Evolutionary conservation across 2,797 vertebrate species (phyloP), one percentile per base, ranked within the genome.

Genomic region (Poecilia gillii): DNA sequence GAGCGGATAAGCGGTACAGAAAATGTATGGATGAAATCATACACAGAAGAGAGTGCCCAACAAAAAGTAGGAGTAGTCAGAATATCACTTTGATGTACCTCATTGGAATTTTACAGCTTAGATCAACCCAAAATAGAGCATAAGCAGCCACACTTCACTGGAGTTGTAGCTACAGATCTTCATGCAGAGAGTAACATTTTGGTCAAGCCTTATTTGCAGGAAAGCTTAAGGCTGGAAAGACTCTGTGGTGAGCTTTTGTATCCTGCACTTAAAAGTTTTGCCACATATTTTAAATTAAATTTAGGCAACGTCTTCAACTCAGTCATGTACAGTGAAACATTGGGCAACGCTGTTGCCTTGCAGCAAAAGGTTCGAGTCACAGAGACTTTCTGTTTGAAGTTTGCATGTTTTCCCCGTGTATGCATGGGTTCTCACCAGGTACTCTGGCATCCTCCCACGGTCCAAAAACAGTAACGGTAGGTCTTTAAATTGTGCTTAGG

Each of bases 221-320:
- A 43, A 49, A 41, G 81, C 79, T 77, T 57, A 72, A 23, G 49
- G 46, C 73, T 47, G 68, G 6, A 66, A 25, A 12, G n/a, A 33
- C 82, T 46, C 33, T 28, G 78, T 73, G n/a, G 45, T 12, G 2
- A 70, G 76, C 41, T 77, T 53, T 75, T 0, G 28, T 72, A 57
- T 57, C n/a, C 9, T 57, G 25, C 11, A 14, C n/a, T 57, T 57
- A 13, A 57, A 57, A 57, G 3, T 28, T 57, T 57, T 57, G 55
- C 55, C n/a, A 57, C 55, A 57, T n/a, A 57, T 57, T 57, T 62
- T 62, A 62, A n/a, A 62, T 62, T 62, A 4, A 14, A 62, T 62
- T 33, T 62, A 33, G 12, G 28, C 5, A 12, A 31, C 6, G 57
- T 31, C 13, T 28, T 57, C 28, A 57, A n/a, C 55, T n/a, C 20